These are phyloP conservation scores for Rhineura floridana DNA, from an alignment of 2,113 vertebrate genomes.

Conservation along the genomic window DNA sequence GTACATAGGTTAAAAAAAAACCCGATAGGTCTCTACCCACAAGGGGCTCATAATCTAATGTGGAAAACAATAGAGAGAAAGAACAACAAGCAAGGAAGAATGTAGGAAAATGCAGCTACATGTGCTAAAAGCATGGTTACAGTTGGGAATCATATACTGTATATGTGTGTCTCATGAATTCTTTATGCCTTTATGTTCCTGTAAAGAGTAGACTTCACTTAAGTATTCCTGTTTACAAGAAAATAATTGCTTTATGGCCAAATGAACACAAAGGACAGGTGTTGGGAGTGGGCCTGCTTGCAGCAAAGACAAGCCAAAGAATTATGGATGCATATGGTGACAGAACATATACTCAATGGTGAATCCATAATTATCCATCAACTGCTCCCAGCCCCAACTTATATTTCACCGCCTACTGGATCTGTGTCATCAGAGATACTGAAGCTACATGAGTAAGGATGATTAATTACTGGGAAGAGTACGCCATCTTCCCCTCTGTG, in stretches of 20 bases:
- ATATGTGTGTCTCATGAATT: neutral
- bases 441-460: neutral
- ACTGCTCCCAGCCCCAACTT: neutral
- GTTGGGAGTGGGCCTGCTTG: neutral
- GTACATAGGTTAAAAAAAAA: neutral
- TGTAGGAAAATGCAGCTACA: neutral
- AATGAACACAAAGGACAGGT: neutral
- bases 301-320: constrained; percentile 32
- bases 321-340: neutral
- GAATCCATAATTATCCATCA: neutral
- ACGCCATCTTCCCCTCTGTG: neutral
- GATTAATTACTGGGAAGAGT: constrained; percentile 12
- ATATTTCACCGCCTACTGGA: constrained; percentile 13
- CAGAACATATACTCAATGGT: neutral
- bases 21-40: too few relatives aligned
- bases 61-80: neutral
- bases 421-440: neutral
- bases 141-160: neutral
- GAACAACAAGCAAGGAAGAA: neutral
- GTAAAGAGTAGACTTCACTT: neutral
- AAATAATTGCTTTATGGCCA: neutral
- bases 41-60: neutral
- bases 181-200: neutral
- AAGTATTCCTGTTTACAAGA: neutral
- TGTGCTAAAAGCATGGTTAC: neutral